Base-by-base conservation (phyloP, 2,888 invertebrate species). In the Anorthoa munda region DNA sequence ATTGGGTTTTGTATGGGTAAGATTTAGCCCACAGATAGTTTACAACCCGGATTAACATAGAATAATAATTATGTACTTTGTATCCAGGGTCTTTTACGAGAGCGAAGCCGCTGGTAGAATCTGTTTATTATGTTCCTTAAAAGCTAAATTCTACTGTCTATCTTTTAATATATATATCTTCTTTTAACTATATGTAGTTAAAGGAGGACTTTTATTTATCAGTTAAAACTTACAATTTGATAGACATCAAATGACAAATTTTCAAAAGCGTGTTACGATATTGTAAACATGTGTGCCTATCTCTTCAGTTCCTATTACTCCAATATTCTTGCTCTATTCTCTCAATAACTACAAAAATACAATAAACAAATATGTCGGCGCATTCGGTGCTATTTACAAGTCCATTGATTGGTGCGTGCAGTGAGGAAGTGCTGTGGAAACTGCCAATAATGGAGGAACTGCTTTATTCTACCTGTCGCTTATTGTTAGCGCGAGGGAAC, bases 371-470 rank as follows among this genome's bases (percentile, higher is more conserved):
- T 66, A 5, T 17, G 51, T 60, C 66, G 58, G 2, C 53, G 23
- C 51, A 70, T 68, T 61, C 21, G 48, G 48, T 21, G 63, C 59
- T 46, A 71, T 73, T 72, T 69, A 73, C 66, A 61, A 73, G 68
- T 72, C 69, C 69, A 78, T 69, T 60, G 63, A 74, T 71, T 75
- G 65, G 58, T 82, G 23, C 65, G 46, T 48, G 66, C 63, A 31
- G 13, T n/a, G 51, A 60, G 63, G 15, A 56, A 56, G 58, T 53
- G 26, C 26, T 26, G 63, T 58, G 58, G 39, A 58, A 58, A 61
- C 65, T 39, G 45, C 45, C 26, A 55, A 72, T 72, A 51, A 76
- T 76, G 39, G 59, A 66, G 51, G 39, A 53, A 23, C 26, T 18
- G 64, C 26, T 72, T 45, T 59, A 63, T 66, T 66, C 48, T 56